Percentiles rank a stretch among this genome's conserved stretches.
phyloP scores from a whole-genome alignment of 2,113 vertebrate genomes.

The Leiothrix lutea region DNA sequence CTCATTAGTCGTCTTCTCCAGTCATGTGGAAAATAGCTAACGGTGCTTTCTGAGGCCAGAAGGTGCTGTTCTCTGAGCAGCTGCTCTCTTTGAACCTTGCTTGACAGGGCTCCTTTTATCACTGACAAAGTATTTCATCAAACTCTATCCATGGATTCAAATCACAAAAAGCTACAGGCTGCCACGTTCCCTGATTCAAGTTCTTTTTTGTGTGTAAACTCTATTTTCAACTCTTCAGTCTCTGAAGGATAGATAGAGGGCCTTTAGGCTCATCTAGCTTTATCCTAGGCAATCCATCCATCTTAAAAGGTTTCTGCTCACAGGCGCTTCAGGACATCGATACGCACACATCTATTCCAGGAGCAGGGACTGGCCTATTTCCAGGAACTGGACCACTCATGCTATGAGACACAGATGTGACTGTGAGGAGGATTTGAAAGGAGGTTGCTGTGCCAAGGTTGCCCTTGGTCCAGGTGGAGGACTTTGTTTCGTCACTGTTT shows the following conservation, averaged over 20 bases:
- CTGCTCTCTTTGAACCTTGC: conserved; percentile 5
- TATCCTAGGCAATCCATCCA: neutral
- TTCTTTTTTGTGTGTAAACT: neutral
- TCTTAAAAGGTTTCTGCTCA: neutral
- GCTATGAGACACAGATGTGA: neutral
- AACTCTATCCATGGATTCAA: neutral
- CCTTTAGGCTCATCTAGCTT: neutral
- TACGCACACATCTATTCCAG: neutral
- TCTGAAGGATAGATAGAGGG: neutral
- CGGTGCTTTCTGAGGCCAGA: neutral
- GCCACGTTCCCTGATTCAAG: neutral
- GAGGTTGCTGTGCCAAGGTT: neutral
- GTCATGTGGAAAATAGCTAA: neutral
- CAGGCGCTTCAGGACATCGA: rapidly evolving
- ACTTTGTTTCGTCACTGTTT: neutral
- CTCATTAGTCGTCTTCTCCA: neutral
- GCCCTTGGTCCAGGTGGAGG: neutral
- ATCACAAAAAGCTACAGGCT: neutral
- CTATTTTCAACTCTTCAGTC: neutral
- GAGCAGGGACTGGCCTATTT: neutral
- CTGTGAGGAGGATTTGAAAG: neutral
- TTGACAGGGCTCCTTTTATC: neutral
- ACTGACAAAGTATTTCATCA: neutral
- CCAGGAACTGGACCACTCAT: neutral
- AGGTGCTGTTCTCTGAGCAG: conserved; percentile 12